Base-by-base conservation (phyloP, 2,797 vertebrate species). In the Cyclopterus lumpus region DNA sequence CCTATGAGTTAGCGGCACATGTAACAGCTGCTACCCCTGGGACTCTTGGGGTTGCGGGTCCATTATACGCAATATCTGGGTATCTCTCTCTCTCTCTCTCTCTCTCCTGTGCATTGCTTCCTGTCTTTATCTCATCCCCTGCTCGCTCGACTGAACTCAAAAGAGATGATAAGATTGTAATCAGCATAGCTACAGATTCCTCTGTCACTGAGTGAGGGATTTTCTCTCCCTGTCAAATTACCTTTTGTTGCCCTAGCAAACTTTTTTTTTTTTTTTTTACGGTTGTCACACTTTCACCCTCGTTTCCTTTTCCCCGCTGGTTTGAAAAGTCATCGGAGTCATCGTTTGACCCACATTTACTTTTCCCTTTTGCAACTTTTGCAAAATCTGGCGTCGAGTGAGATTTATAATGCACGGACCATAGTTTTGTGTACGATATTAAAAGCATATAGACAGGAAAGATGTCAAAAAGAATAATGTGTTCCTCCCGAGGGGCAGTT, bases 1-100 rank as follows among this genome's bases (percentile, higher is more conserved):
- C 60, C 32, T 78, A 3, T 75, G 59, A 61, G 18, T 70, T 64
- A 77, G 53, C 69, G 73, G 22, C 62, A 68, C 62, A 34, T 62
- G 72, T 58, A 74, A 73, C 86, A 89, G 86, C 87, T 90, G 88
- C 73, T 60, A 7, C 5, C 24, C 54, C 18, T 3, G 34, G 28
- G 28, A 34, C 32, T 48, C 66, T 30, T 8, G 26, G 0, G 0
- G 36, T 64, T 82, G 77, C 28, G 57, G 71, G 64, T 75, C 72
- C 83, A 75, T 82, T 82, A 82, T 88, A 66, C 30, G 9, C 32
- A 34, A 22, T 63, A 70, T 85, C 24, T 55, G 69, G 51, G 59
- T 26, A n/a, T 40, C 38, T 74, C 9, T 42, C 10, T 64, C 46
- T 2, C 42, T 22, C 9, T 48, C 8, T 40, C 48, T 51, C n/a